phyloP scores from a whole-genome alignment of 2,797 vertebrate species.

The Cottoperca gobio region DNA sequence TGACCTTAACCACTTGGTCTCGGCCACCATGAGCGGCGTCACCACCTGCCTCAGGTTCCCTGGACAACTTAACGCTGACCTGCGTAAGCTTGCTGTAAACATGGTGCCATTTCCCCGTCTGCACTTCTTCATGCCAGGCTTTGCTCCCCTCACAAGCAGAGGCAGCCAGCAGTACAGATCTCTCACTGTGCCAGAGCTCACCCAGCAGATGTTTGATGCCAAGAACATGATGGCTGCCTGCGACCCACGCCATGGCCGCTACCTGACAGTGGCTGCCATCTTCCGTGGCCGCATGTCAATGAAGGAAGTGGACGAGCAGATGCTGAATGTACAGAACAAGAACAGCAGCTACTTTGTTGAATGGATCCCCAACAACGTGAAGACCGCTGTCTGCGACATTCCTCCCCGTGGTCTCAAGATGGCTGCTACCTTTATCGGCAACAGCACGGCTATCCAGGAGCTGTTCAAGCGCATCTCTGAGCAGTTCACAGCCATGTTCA shows the following conservation, averaged over 20 bases:
- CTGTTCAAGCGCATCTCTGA: slow-evolving; percentile 91
- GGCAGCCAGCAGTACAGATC: slow-evolving; percentile 89
- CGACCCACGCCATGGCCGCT: slow-evolving; percentile 87
- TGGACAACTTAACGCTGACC: slow-evolving; percentile 88
- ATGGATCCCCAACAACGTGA: slow-evolving; percentile 90
- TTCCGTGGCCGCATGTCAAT: slow-evolving; percentile 90
- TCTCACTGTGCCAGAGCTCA: slow-evolving; percentile 87
- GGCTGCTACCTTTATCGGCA: slow-evolving; percentile 88
- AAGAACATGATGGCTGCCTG: slow-evolving; percentile 91
- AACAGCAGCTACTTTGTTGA: slow-evolving; percentile 90
- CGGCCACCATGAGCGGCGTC: slow-evolving; percentile 88
- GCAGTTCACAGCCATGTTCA: slow-evolving; percentile 93
- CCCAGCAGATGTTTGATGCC: slow-evolving; percentile 89
- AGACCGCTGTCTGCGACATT: slow-evolving; percentile 89
- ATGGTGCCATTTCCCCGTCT: slow-evolving; percentile 90
- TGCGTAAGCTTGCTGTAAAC: slow-evolving; percentile 88
- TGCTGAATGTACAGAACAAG: slow-evolving; percentile 89
- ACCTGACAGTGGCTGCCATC: slow-evolving; percentile 87
- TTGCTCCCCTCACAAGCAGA: slow-evolving; percentile 87
- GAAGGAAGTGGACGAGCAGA: slow-evolving; percentile 90
- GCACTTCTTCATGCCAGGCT: slow-evolving; percentile 90
- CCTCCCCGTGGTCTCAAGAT: slow-evolving; percentile 88
- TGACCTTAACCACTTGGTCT: slow-evolving; percentile 88
- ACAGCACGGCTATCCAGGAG: slow-evolving; percentile 90
- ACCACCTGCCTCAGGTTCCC: slow-evolving; percentile 89